Evolutionary conservation across 2,113 vertebrate species (phyloP), one percentile per base, ranked within the genome.

Genomic region (Cyprinodon tularosa): DNA sequence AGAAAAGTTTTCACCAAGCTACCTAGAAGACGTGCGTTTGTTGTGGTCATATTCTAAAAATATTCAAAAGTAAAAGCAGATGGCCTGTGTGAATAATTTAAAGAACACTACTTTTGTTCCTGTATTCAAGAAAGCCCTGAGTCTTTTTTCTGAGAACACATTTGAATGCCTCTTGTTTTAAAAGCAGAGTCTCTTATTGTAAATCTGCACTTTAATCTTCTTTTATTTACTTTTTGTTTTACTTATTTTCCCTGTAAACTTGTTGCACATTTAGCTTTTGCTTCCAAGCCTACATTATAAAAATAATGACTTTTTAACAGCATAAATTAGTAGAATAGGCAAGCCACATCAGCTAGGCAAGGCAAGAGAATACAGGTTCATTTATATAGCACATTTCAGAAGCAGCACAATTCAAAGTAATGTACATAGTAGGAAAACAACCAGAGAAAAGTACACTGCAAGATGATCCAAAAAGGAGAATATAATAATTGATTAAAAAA

Each of bases 71-170:
- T 76, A 68, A 87, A 83, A 73, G 84, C 81, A 88, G 87, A 90
- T 82, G 82, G 84, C 15, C 29, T 67, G 66, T 63, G 38, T 93
- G 48, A 91, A 92, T 92, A 82, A 92, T 92, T 91, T 64, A 92
- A 70, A 17, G 3, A 69, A 12, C 66, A 60, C 44, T 73, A 66
- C 87, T 57, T 86, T 88, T 89, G 71, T 80, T 66, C 53, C 68
- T 72, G 62, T 53, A 5, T 12, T 57, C 48, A 71, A 68, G 76
- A 76, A 65, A 81, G 63, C 71, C 48, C n/a, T 4, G 42, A 68
- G 70, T 70, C 37, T 61, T 45, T 59, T 69, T 50, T 77, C 84
- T 78, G 62, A 68, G 12, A 59, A 47, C 71, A 76, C 74, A 50
- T 57, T 65, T 60, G n/a, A 36, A 61, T 38, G 3, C 53, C 62